A percentile compares a stretch with the other conserved stretches of the same genome.
These are phyloP conservation scores for Anniella stebbinsi DNA, from an alignment of 2,797 vertebrate genomes.

Conservation along the genomic window DNA sequence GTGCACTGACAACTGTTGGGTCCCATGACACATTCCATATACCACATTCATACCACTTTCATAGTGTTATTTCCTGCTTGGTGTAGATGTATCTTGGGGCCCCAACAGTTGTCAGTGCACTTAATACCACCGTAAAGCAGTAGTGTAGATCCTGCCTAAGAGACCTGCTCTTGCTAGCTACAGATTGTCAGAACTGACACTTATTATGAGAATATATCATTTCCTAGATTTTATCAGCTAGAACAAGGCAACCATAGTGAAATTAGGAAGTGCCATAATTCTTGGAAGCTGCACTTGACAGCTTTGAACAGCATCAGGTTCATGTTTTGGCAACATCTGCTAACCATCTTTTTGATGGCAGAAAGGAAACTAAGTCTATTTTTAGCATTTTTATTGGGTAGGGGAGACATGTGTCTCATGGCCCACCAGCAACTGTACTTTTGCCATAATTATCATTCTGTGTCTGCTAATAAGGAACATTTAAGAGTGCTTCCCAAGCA, in stretches of 20 bases:
- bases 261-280: not conserved
- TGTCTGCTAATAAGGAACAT: not conserved
- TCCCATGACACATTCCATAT: too few relatives aligned
- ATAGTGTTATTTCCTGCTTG: too few relatives aligned
- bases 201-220: not conserved
- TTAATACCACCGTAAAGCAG: too few relatives aligned
- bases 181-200: not conserved
- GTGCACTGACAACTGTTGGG: too few relatives aligned
- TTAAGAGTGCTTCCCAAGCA: not conserved
- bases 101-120: too few relatives aligned
- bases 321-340: conserved; percentile 5
- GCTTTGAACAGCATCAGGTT: not conserved
- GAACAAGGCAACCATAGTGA: not conserved
- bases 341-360: not conserved
- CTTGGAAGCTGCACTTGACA: not conserved
- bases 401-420: not conserved
- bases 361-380: not conserved
- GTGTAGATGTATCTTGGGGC: too few relatives aligned
- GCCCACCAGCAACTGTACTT: not conserved
- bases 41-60: too few relatives aligned
- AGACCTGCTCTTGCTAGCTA: not conserved
- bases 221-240: not conserved
- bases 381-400: conserved; percentile 25
- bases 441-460: not conserved
- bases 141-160: too few relatives aligned